phyloP scores from a whole-genome alignment of 2,113 vertebrate genomes.

The Cynoglossus semilaevis region DNA sequence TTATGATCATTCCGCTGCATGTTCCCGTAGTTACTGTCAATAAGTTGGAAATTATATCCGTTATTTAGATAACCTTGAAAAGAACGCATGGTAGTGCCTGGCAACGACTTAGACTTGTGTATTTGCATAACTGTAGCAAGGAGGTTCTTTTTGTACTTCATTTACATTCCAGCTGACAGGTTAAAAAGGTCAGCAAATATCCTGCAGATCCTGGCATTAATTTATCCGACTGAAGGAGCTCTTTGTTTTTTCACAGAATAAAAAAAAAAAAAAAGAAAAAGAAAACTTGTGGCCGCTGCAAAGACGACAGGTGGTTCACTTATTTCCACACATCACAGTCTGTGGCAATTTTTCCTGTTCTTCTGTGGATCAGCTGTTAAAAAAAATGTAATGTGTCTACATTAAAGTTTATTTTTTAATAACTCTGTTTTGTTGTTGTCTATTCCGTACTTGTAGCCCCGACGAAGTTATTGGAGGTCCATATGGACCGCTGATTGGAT shows the following conservation, averaged over 20 bases:
- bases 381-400: slow-evolving; percentile 33
- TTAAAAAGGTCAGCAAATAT: slow-evolving; percentile 1
- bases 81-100: background rate
- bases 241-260: slow-evolving; percentile 3
- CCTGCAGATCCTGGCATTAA: background rate
- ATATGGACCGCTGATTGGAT: background rate
- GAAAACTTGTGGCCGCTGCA: too few relatives aligned
- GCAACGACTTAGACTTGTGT: background rate
- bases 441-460: background rate
- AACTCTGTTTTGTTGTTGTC: slow-evolving; percentile 32
- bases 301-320: slow-evolving; percentile 1
- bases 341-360: slow-evolving; percentile 22
- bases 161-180: slow-evolving; percentile 6
- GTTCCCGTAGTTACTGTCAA: too few relatives aligned
- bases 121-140: too few relatives aligned
- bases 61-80: too few relatives aligned
- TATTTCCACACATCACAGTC: slow-evolving; percentile 8
- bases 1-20: too few relatives aligned
- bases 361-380: slow-evolving; percentile 40
- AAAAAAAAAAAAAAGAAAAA: too few relatives aligned
- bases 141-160: background rate
- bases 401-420: slow-evolving; percentile 59
- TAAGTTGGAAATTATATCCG: too few relatives aligned
- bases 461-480: too few relatives aligned
- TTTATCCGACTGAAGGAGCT: slow-evolving; percentile 12